phyloP scores from a whole-genome alignment of 2,888 invertebrate species.

The Amphipoea lucens region DNA sequence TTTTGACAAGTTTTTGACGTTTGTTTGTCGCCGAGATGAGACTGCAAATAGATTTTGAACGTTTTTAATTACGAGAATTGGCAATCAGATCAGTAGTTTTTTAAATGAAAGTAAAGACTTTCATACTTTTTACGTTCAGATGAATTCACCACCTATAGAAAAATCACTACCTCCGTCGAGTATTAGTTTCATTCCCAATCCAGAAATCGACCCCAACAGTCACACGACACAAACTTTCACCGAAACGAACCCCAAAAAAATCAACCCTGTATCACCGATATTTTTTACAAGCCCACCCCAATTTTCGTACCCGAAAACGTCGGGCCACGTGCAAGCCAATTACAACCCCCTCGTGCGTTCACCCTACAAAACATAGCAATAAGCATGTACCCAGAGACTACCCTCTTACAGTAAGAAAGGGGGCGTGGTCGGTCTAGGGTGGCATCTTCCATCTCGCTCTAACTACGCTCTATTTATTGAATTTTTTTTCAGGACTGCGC shows the following conservation, averaged over 20 bases:
- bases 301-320: slow-evolving; percentile 68
- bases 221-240: slow-evolving; percentile 8
- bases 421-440: slow-evolving; percentile 80
- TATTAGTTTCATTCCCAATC: not conserved
- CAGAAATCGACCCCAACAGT: slow-evolving; percentile 14
- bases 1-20: no score
- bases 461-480: slow-evolving; percentile 58
- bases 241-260: slow-evolving; percentile 23
- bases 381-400: slow-evolving; percentile 74
- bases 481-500: slow-evolving; percentile 61
- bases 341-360: slow-evolving; percentile 75
- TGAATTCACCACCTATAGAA: no score
- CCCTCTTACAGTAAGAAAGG: slow-evolving; percentile 78
- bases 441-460: slow-evolving; percentile 77
- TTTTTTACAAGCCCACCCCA: slow-evolving; percentile 62
- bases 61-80: no score
- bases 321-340: slow-evolving; percentile 78
- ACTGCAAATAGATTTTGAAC: no score
- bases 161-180: not conserved
- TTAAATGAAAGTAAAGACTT: not conserved
- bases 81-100: not conserved
- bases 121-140: no score
- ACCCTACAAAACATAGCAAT: slow-evolving; percentile 71
- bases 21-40: no score
- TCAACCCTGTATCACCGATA: slow-evolving; percentile 11